Conservation (phyloP, 2,113 vertebrate genomes). For the Sclerurus mexicanus region DNA sequence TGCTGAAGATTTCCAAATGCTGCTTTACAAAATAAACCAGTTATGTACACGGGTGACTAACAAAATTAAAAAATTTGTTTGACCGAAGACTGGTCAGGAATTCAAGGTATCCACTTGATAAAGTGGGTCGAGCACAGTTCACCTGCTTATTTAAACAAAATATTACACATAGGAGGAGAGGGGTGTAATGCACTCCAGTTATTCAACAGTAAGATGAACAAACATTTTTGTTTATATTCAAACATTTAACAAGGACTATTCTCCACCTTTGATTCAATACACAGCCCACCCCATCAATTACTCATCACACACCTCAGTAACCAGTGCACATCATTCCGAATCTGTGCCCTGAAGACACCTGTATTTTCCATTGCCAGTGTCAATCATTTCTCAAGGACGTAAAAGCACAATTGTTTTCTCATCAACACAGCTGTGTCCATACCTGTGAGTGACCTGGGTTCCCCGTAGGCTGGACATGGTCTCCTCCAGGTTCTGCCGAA, state of each 20-base stretch:
- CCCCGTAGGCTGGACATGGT: slow-evolving; percentile 95
- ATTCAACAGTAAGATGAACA: not conserved
- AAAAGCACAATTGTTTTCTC: not conserved
- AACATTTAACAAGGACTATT: not conserved
- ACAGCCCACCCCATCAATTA: not conserved
- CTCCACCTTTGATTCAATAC: not conserved
- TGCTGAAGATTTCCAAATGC: not conserved
- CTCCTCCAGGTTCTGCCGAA: slow-evolving; percentile 94
- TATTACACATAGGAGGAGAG: not conserved
- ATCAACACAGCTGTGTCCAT: not conserved
- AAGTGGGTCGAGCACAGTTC: slow-evolving; percentile 66
- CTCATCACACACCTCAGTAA: not conserved
- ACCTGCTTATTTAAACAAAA: slow-evolving; percentile 58
- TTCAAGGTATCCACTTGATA: slow-evolving; percentile 61
- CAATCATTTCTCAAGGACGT: not conserved
- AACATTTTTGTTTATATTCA: not conserved
- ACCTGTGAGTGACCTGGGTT: slow-evolving; percentile 93
- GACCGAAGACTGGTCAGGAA: slow-evolving; percentile 57
- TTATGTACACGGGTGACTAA: not conserved
- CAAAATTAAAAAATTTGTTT: not conserved
- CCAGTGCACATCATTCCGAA: not conserved
- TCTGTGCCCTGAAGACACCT: not conserved
- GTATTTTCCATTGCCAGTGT: not conserved
- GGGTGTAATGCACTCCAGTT: not conserved
- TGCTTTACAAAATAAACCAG: not conserved